phyloP scores from a whole-genome alignment of 2,113 vertebrate genomes.

The Psilopsiagon aurifrons region DNA sequence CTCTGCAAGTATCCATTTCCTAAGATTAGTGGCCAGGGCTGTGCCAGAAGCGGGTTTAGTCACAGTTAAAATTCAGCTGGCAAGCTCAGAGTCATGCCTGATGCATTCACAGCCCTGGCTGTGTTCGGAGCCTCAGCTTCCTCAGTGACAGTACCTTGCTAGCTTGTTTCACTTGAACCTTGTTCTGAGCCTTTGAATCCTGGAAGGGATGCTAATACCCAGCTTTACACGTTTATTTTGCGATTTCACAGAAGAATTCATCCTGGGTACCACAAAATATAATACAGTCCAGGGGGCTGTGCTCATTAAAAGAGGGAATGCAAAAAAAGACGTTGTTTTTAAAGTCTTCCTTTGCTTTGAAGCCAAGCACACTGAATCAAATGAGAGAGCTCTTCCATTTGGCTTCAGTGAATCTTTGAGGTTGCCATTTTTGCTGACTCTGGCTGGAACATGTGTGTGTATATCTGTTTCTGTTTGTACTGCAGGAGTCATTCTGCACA shows the following conservation, averaged over 20 bases:
- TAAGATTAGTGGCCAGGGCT: background rate
- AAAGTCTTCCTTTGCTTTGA: background rate
- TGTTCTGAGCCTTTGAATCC: background rate
- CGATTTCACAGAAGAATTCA: background rate
- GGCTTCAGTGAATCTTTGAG: background rate
- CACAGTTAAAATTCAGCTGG: background rate
- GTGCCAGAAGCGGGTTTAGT: background rate
- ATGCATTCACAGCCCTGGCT: rapidly evolving
- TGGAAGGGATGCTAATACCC: background rate
- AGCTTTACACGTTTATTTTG: background rate
- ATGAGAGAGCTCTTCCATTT: background rate
- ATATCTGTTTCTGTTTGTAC: background rate
- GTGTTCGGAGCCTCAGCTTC: background rate
- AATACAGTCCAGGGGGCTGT: background rate
- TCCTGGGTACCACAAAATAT: background rate
- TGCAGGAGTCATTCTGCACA: background rate
- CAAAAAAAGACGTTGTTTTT: background rate
- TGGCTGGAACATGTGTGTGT: background rate
- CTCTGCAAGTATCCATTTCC: background rate
- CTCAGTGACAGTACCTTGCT: background rate
- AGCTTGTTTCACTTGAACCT: background rate
- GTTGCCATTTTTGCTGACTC: background rate
- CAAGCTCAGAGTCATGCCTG: background rate
- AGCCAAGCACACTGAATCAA: background rate
- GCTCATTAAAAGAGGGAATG: background rate